Evolutionary conservation across 2,888 invertebrate species (phyloP).

Genomic region (Palloptera scutellata): DNA sequence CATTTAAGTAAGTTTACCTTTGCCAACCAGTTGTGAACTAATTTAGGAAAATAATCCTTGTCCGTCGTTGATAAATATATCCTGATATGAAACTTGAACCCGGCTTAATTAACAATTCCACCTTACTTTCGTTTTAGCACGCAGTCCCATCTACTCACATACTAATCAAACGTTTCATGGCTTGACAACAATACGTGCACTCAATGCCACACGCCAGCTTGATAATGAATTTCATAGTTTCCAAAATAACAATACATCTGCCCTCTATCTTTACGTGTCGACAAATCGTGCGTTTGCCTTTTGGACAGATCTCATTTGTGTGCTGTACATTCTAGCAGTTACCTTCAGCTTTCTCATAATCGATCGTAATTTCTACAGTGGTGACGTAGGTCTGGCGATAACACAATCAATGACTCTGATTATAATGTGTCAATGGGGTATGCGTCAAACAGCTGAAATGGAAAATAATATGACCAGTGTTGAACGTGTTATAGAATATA

Average conservation of each 20-base stretch:
- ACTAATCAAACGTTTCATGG: conserved; percentile 79
- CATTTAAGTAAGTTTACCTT: too few species aligned
- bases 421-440: conserved; percentile 82
- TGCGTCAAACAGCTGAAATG: conserved; percentile 86
- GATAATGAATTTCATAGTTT: conserved; percentile 70
- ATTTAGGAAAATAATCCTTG: too few species aligned
- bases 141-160: conserved; percentile 82
- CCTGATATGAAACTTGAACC: too few species aligned
- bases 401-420: conserved; percentile 76
- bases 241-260: conserved; percentile 74
- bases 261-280: conserved; percentile 81
- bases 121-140: conserved; percentile 66
- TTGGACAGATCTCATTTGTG: conserved; percentile 89
- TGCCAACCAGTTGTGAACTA: too few species aligned
- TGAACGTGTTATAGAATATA: conserved; percentile 84
- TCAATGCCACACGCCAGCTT: conserved; percentile 71
- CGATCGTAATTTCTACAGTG: conserved; percentile 64
- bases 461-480: conserved; percentile 86
- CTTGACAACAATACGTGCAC: conserved; percentile 79
- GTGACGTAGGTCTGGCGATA: conserved; percentile 76
- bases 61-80: too few species aligned
- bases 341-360: conserved; percentile 84
- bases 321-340: conserved; percentile 83
- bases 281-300: conserved; percentile 93
- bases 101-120: not conserved